Conservation (phyloP, 1,140 invertebrate genomes). For the Tribolium castaneum region DNA sequence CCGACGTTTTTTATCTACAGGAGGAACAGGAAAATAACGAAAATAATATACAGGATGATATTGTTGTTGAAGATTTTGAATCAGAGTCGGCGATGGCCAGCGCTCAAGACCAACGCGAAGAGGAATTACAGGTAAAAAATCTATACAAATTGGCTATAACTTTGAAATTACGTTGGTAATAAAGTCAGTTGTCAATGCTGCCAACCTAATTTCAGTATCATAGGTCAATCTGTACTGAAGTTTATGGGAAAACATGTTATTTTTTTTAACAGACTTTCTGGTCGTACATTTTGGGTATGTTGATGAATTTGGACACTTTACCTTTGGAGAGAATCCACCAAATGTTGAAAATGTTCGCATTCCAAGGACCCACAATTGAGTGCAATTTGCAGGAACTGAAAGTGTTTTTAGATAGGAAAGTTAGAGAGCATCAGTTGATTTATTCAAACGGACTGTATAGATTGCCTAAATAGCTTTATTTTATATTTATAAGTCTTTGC, state of each 20-base stretch:
- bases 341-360: slow-evolving; percentile 97
- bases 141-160: no score
- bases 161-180: no score
- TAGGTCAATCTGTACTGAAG: no score
- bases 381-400: slow-evolving; percentile 89
- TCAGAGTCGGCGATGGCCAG: slow-evolving; percentile 93
- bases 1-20: slow-evolving; percentile 81
- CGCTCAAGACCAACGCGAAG: slow-evolving; percentile 91
- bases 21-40: slow-evolving; percentile 75
- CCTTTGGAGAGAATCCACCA: slow-evolving; percentile 94
- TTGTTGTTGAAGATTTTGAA: slow-evolving; percentile 91
- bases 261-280: slow-evolving; percentile 79
- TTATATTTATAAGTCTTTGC: not conserved
- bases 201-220: no score
- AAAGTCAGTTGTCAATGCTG: no score
- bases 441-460: slow-evolving; percentile 89
- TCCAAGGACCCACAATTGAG: slow-evolving; percentile 86
- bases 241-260: no score
- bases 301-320: slow-evolving; percentile 94
- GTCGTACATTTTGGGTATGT: slow-evolving; percentile 97
- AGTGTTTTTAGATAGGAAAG: slow-evolving; percentile 92
- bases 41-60: slow-evolving; percentile 67
- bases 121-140: slow-evolving; percentile 82
- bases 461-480: slow-evolving; percentile 74
- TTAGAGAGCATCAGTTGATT: slow-evolving; percentile 87